A percentile compares a stretch with the other conserved stretches of the same genome.
phyloP scores from a whole-genome alignment of 2,113 vertebrate genomes.

The Platichthys flesus region DNA sequence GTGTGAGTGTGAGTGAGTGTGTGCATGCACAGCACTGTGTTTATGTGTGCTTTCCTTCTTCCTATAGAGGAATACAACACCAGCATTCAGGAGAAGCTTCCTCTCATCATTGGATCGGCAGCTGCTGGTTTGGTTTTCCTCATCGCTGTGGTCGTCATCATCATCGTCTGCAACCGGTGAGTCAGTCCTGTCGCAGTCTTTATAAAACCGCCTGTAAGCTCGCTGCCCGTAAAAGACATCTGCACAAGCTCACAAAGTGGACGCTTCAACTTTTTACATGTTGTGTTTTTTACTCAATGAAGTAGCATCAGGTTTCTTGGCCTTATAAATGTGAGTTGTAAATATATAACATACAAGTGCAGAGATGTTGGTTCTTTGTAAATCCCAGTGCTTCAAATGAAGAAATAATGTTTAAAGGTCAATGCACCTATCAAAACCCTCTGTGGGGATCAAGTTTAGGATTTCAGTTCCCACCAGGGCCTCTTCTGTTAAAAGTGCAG shows the following conservation, averaged over 20 bases:
- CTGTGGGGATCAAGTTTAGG: not conserved
- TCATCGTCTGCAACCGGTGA: slow-evolving; percentile 96
- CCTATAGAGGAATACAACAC: slow-evolving; percentile 93
- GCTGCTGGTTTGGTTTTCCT: slow-evolving; percentile 95
- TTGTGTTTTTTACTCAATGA: not conserved
- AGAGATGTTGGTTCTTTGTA: not conserved
- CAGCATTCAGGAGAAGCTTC: slow-evolving; percentile 97
- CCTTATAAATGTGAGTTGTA: no score
- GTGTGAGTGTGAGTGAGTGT: slow-evolving; percentile 12
- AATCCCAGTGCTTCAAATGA: not conserved
- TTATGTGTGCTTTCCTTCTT: slow-evolving; percentile 29
- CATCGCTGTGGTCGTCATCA: slow-evolving; percentile 93
- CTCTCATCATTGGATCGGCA: slow-evolving; percentile 95
- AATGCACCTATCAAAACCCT: not conserved
- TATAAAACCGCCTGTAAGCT: not conserved
- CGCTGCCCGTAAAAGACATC: not conserved
- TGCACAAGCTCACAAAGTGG: slow-evolving; percentile 2
- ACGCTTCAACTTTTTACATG: not conserved
- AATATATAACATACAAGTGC: not conserved
- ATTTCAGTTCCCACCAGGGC: not conserved
- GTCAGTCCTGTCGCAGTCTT: slow-evolving; percentile 63
- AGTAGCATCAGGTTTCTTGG: no score
- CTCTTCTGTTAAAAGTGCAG: not conserved
- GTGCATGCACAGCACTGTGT: slow-evolving; percentile 11
- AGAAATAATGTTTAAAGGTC: not conserved